Conservation (phyloP, 2,113 vertebrate species). For the Talpa occidentalis region DNA sequence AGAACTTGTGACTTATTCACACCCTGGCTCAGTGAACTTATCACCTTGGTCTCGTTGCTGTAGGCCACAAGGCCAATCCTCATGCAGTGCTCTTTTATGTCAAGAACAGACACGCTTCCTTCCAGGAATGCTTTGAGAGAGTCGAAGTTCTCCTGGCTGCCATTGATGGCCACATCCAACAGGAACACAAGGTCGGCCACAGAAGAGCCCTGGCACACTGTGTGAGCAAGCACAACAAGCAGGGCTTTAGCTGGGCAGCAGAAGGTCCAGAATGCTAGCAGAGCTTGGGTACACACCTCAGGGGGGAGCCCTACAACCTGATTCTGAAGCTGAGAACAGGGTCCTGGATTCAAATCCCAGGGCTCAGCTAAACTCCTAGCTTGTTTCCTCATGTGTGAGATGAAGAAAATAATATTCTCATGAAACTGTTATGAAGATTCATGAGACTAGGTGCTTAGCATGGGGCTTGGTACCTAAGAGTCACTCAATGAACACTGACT, state of each 20-base stretch:
- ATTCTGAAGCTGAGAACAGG: not conserved
- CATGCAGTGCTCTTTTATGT: conserved; percentile 77
- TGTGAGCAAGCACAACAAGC: not conserved
- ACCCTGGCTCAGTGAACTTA: conserved; percentile 66
- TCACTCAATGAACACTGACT: not conserved
- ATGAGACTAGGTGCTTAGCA: not conserved
- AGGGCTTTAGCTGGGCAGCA: not conserved
- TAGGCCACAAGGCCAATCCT: conserved; percentile 81
- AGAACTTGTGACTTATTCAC: conserved; percentile 71
- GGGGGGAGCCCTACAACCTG: not conserved
- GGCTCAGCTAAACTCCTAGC: not conserved
- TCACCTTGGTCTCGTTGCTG: conserved; percentile 50
- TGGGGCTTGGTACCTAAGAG: not conserved
- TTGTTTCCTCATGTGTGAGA: not conserved
- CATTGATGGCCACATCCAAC: conserved; percentile 78
- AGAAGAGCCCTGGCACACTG: conserved; percentile 75
- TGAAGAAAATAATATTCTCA: not conserved
- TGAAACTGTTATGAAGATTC: not conserved
- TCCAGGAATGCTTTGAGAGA: conserved; percentile 80
- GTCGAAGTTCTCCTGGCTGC: conserved; percentile 67
- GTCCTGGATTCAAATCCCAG: not conserved
- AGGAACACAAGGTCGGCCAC: conserved; percentile 85
- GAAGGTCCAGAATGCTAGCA: not conserved
- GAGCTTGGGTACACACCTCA: not conserved
- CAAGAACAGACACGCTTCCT: conserved; percentile 73